phyloP scores from a whole-genome alignment of 1,140 invertebrate genomes.

The Sminthurinus signatus region DNA sequence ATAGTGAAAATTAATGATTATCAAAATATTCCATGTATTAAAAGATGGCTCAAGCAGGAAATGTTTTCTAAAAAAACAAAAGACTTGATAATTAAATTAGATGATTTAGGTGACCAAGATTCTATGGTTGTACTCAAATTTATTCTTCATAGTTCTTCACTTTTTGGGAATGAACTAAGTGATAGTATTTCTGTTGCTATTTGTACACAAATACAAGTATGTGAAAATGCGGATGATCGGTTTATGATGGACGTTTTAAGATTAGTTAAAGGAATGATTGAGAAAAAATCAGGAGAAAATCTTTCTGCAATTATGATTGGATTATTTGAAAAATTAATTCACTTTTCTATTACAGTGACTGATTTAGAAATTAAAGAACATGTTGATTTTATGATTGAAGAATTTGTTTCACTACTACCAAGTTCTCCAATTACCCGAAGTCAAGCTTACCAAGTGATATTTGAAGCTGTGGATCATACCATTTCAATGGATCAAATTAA shows the following conservation, averaged over 20 bases:
- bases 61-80: neutral
- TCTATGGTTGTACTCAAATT: neutral
- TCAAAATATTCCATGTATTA: neutral
- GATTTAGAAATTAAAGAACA: neutral
- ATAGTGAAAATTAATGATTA: neutral
- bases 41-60: slow-evolving; percentile 5
- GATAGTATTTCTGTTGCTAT: neutral
- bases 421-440: neutral
- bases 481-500: neutral
- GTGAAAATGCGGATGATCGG: neutral
- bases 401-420: neutral
- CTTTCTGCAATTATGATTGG: neutral
- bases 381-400: neutral
- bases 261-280: neutral
- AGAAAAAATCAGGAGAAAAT: neutral
- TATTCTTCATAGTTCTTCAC: neutral
- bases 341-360: too few relatives aligned
- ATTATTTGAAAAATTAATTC: neutral
- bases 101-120: neutral
- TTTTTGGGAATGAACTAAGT: neutral
- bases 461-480: neutral
- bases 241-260: neutral
- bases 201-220: neutral
- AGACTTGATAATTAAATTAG: neutral
- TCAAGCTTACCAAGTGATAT: neutral